phyloP scores from a whole-genome alignment of 2,797 vertebrate genomes.

The Melanotaenia pygmaea region DNA sequence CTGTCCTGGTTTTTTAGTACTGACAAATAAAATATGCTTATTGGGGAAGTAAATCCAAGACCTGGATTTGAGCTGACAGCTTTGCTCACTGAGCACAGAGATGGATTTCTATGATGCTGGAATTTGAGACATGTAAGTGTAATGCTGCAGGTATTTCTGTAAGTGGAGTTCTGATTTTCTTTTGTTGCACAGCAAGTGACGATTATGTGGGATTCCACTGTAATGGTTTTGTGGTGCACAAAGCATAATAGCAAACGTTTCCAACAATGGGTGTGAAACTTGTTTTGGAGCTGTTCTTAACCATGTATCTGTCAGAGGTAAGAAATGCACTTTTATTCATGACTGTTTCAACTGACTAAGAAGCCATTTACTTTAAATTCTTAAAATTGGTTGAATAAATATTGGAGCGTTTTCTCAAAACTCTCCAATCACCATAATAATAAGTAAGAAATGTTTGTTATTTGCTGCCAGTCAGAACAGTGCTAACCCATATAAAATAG shows the following conservation, averaged over 20 bases:
- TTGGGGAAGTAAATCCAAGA: constrained; percentile 16
- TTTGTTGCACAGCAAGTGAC: not conserved
- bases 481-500: not conserved
- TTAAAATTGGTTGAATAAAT: too few relatives aligned
- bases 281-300: too few relatives aligned
- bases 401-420: too few relatives aligned
- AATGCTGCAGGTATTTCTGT: constrained; percentile 10
- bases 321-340: not conserved
- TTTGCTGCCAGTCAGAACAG: not conserved
- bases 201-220: not conserved
- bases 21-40: constrained; percentile 44
- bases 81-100: constrained; percentile 36
- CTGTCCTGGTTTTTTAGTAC: constrained; percentile 24
- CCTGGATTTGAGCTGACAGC: constrained; percentile 50
- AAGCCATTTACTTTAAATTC: too few relatives aligned
- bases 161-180: constrained; percentile 9
- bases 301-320: not conserved
- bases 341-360: not conserved
- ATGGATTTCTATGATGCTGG: constrained; percentile 25
- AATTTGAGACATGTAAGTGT: constrained; percentile 12
- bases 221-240: not conserved
- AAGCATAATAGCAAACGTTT: not conserved
- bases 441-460: not conserved
- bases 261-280: too few relatives aligned
- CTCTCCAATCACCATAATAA: too few relatives aligned